Percentiles rank a stretch among this genome's conserved stretches.
Conservation (phyloP, 2,797 vertebrate species). For the Smutsia gigantea region DNA sequence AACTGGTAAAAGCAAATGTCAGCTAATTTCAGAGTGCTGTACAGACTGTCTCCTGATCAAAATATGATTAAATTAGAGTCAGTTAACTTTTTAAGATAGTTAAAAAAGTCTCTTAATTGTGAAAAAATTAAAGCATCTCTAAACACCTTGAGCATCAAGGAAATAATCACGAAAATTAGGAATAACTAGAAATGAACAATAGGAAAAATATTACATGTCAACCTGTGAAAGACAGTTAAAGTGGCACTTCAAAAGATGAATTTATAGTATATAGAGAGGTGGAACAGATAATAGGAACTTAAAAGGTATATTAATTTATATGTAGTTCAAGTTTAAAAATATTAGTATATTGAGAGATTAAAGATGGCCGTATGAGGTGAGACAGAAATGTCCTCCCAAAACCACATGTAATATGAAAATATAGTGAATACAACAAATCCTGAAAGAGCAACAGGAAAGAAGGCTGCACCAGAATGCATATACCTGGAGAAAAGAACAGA, state of each 20-base stretch:
- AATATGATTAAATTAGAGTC: slow-evolving; percentile 8
- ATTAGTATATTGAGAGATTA: not conserved
- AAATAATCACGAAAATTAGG: not conserved
- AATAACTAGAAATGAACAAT: not conserved
- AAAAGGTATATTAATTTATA: not conserved
- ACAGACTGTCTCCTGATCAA: not conserved
- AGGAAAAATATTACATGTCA: not conserved
- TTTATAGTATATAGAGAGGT: not conserved
- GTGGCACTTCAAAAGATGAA: not conserved
- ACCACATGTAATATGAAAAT: too few species aligned
- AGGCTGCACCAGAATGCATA: too few species aligned
- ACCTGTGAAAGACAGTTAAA: not conserved
- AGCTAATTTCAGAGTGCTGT: not conserved
- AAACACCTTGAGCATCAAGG: not conserved
- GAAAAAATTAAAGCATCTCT: not conserved
- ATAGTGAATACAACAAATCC: too few species aligned
- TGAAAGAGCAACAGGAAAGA: too few species aligned
- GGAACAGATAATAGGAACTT: not conserved
- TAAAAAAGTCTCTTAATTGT: not conserved
- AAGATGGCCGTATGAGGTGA: too few species aligned
- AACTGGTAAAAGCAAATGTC: not conserved
- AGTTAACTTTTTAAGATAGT: not conserved
- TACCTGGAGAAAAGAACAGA: too few species aligned
- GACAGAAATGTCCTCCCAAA: too few species aligned
- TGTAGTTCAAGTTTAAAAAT: slow-evolving; percentile 8